A percentile compares a stretch with the other conserved stretches of the same genome.
Conservation (phyloP, 2,113 vertebrate genomes). For the Rhynchopsitta pachyrhyncha region DNA sequence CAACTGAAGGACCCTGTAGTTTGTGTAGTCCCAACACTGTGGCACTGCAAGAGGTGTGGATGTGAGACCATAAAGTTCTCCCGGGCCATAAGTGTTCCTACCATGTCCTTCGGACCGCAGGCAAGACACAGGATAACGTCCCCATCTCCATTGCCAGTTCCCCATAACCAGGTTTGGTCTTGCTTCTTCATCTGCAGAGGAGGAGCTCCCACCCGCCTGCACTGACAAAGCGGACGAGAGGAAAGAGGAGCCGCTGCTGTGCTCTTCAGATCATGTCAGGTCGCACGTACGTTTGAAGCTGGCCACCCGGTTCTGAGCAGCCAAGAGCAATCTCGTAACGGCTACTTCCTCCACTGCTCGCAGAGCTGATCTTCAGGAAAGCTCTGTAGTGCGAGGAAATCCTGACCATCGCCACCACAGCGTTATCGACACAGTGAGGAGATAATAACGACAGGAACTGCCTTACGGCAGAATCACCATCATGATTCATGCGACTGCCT, state of each 20-base stretch:
- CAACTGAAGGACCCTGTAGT: background rate
- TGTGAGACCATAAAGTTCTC: background rate
- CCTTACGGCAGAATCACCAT: background rate
- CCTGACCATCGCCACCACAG: slow-evolving; percentile 18
- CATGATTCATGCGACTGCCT: background rate
- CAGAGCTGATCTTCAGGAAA: slow-evolving; percentile 56
- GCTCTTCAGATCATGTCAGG: slow-evolving; percentile 49
- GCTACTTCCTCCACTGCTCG: slow-evolving; percentile 7
- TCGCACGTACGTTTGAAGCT: slow-evolving; percentile 49
- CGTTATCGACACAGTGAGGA: background rate
- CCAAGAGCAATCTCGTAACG: background rate
- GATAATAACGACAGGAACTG: slow-evolving; percentile 16
- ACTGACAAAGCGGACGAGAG: rapidly evolving
- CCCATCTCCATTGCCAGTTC: background rate
- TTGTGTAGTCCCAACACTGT: rapidly evolving
- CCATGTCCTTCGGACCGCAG: background rate
- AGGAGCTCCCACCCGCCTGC: background rate
- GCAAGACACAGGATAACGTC: background rate
- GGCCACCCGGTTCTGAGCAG: background rate
- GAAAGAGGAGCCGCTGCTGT: background rate
- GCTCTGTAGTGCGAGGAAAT: slow-evolving; percentile 52
- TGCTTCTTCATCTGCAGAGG: background rate
- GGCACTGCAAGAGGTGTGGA: background rate
- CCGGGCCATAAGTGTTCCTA: rapidly evolving
- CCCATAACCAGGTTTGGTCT: background rate